A percentile compares a stretch with the other conserved stretches of the same genome.
phyloP scores from a whole-genome alignment of 2,113 vertebrate species.

The Chlorodrepanis virens region DNA sequence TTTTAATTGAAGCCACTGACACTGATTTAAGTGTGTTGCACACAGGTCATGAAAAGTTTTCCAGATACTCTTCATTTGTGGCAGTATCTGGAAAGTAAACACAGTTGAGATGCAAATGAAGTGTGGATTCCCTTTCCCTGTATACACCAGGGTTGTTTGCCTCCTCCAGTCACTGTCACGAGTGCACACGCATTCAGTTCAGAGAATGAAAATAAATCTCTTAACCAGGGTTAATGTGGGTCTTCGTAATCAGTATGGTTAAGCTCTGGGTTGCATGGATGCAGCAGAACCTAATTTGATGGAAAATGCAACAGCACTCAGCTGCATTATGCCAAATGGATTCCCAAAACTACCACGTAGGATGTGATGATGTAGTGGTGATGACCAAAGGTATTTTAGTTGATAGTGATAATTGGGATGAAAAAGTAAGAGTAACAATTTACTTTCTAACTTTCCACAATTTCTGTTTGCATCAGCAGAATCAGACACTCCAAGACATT shows the following conservation, averaged over 20 bases:
- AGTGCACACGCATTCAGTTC: background rate
- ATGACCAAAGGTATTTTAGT: background rate
- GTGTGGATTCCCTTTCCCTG: background rate
- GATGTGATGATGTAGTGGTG: background rate
- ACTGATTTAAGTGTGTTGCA: background rate
- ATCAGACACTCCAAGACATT: no score
- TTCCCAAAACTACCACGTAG: background rate
- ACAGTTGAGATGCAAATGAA: background rate
- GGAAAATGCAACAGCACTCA: background rate
- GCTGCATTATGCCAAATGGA: background rate
- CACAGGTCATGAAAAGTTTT: background rate
- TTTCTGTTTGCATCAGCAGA: background rate
- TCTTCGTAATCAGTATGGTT: background rate
- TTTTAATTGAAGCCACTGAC: background rate
- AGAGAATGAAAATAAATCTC: background rate
- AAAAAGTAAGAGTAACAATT: background rate
- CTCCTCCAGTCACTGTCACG: background rate
- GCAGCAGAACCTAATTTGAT: background rate
- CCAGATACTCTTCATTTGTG: background rate
- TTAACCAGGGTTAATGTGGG: background rate
- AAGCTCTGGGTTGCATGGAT: background rate
- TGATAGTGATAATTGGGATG: background rate
- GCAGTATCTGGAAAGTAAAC: background rate
- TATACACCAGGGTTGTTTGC: background rate
- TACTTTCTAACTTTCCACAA: background rate